These are phyloP conservation scores for Anthopleura xanthogrammica DNA, from an alignment of 92 coral and sea anemone genomes.

Conservation along the genomic window DNA sequence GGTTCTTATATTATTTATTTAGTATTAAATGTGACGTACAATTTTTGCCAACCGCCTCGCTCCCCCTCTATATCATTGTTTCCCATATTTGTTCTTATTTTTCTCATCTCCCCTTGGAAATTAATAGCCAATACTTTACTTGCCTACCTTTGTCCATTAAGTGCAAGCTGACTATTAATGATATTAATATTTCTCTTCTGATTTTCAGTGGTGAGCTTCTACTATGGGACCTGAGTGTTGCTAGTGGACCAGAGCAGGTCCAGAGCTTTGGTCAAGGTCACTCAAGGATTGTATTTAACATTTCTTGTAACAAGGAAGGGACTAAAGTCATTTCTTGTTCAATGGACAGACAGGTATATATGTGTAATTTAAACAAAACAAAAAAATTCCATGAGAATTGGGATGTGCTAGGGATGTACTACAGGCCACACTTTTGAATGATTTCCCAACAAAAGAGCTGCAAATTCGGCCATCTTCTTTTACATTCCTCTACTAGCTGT, in stretches of 20 bases:
- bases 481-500: too few relatives aligned
- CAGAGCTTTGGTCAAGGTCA: conserved; percentile 77
- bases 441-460: too few relatives aligned
- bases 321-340: conserved; percentile 75
- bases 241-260: conserved; percentile 67
- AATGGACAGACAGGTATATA: conserved; percentile 91
- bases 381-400: too few relatives aligned
- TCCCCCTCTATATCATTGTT: too few relatives aligned
- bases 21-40: not conserved
- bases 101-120: too few relatives aligned
- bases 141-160: not conserved
- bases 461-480: too few relatives aligned
- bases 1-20: conserved; percentile 35
- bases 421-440: too few relatives aligned
- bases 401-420: too few relatives aligned
- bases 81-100: too few relatives aligned
- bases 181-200: not conserved
- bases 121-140: too few relatives aligned
- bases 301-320: conserved; percentile 56
- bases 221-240: conserved; percentile 70
- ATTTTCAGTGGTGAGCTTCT: conserved; percentile 79
- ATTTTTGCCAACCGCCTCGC: not conserved
- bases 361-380: conserved; percentile 25
- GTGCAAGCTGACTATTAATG: not conserved
- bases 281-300: conserved; percentile 86